phyloP scores from a whole-genome alignment of 1,140 invertebrate species.

The Drosophila melanica region DNA sequence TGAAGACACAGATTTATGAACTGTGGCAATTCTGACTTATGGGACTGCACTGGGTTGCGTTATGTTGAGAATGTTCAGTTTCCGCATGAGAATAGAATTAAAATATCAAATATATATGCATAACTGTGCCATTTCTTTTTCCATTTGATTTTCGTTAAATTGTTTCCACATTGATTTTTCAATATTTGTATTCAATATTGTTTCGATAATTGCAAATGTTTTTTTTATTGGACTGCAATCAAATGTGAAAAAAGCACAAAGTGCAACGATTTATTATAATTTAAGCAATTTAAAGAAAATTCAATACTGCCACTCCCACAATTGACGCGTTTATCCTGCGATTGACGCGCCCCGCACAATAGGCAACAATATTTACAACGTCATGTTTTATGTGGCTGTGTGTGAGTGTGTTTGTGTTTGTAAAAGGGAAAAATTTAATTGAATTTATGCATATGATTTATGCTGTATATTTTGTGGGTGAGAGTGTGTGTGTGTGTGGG shows the following conservation, averaged over 20 bases:
- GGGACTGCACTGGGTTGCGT: not conserved
- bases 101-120: too few species aligned
- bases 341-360: constrained; percentile 8
- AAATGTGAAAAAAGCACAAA: not conserved
- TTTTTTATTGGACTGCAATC: not conserved
- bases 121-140: too few species aligned
- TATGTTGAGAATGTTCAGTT: not conserved
- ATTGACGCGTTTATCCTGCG: not conserved
- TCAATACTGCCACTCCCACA: not conserved
- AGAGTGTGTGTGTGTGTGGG: not conserved
- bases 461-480: constrained; percentile 10
- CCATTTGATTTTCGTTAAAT: not conserved
- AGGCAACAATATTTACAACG: constrained; percentile 13
- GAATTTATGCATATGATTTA: constrained; percentile 46
- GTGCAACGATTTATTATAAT: not conserved
- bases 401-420: not conserved
- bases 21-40: not conserved
- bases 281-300: constrained; percentile 2
- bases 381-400: not conserved
- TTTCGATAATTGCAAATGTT: too few species aligned
- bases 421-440: constrained; percentile 32
- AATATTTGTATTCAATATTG: not conserved
- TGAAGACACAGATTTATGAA: not conserved
- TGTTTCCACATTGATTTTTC: not conserved
- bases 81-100: not conserved